phyloP scores from a whole-genome alignment of 1,140 invertebrate species.

The Orussus abietinus region DNA sequence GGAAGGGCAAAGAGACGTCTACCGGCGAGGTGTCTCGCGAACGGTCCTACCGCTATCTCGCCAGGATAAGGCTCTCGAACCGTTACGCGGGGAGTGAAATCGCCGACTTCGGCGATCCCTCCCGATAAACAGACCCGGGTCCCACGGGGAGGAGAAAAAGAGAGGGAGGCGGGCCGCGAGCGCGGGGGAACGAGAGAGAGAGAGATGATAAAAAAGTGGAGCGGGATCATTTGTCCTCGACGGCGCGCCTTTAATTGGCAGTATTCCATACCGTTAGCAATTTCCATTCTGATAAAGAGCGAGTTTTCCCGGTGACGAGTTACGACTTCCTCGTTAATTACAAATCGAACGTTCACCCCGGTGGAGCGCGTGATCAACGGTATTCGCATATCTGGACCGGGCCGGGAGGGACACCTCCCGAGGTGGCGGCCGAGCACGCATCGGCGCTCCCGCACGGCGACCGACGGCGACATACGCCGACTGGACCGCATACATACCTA shows the following conservation, averaged over 20 bases:
- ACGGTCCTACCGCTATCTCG: no score
- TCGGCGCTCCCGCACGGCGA: no score
- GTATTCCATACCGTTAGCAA: conserved; percentile 43
- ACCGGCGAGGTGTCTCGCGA: no score
- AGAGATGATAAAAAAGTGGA: conserved; percentile 31
- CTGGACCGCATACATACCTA: no score
- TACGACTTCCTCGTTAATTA: conserved; percentile 50
- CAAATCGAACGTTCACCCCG: conserved; percentile 34
- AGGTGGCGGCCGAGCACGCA: no score
- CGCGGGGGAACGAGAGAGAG: conserved; percentile 23
- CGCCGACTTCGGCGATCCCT: no score
- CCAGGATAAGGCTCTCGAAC: no score
- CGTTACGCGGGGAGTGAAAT: no score
- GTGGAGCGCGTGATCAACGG: conserved; percentile 27
- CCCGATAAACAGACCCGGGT: no score
- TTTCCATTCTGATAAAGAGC: conserved; percentile 48
- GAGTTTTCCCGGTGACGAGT: conserved; percentile 39
- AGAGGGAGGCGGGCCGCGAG: conserved; percentile 1
- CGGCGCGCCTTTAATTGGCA: conserved; percentile 44
- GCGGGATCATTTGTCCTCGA: conserved; percentile 47
- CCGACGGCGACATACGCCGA: no score
- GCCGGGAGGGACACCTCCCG: no score
- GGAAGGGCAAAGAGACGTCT: no score
- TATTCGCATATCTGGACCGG: conserved; percentile 14
- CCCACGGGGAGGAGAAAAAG: conserved; percentile 15